phyloP scores from a whole-genome alignment of 2,113 vertebrate species.

The Sciurus niger region DNA sequence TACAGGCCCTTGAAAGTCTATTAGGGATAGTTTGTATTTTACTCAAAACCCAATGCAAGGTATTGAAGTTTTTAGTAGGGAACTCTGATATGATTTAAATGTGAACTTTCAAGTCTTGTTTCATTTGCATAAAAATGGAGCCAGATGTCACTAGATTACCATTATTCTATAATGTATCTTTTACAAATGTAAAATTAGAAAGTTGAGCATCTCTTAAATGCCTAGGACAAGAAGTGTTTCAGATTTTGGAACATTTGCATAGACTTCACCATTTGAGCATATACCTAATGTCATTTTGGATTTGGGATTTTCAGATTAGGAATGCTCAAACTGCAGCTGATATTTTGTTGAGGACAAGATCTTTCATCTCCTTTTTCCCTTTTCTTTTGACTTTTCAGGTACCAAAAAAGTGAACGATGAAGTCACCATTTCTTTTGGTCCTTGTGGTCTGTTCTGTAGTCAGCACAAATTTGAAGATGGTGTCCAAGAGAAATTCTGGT shows the following conservation, averaged over 20 bases:
- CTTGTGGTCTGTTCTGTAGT: slow-evolving; percentile 92
- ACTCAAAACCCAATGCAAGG: neutral
- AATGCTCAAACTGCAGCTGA: slow-evolving; percentile 25
- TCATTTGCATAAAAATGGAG: slow-evolving; percentile 78
- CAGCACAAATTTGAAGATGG: slow-evolving; percentile 94
- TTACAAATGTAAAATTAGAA: slow-evolving; percentile 73
- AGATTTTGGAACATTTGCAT: neutral
- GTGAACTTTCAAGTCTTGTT: slow-evolving; percentile 76
- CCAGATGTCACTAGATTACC: slow-evolving; percentile 64
- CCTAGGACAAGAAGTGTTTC: neutral
- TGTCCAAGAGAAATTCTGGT: slow-evolving; percentile 99
- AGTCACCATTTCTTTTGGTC: slow-evolving; percentile 90
- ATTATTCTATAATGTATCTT: slow-evolving; percentile 68
- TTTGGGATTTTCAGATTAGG: neutral
- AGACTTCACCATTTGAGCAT: neutral
- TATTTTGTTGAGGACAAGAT: slow-evolving; percentile 80
- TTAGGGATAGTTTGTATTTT: slow-evolving; percentile 1
- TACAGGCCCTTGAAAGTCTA: neutral
- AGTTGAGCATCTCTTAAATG: neutral
- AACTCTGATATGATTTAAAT: slow-evolving; percentile 23
- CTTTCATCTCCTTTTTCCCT: slow-evolving; percentile 71
- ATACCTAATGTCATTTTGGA: neutral
- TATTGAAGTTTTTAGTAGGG: neutral
- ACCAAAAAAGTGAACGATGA: slow-evolving; percentile 91
- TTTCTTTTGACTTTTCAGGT: slow-evolving; percentile 87